Conservation (phyloP, 2,888 invertebrate species). For the Drosophila recens region DNA sequence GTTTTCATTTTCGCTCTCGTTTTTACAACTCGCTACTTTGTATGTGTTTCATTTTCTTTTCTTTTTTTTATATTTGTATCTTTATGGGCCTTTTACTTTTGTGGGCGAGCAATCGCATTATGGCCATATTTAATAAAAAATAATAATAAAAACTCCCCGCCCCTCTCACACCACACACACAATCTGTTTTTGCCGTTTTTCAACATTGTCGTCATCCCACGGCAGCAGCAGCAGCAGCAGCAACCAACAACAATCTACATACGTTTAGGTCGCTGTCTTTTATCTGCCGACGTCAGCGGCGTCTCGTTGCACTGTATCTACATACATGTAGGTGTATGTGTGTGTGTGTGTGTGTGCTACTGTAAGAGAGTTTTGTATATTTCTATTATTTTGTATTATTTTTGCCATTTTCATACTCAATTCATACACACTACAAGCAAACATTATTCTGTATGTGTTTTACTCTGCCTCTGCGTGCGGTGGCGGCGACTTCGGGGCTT, state of each 20-base stretch:
- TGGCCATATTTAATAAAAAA: constrained; percentile 3
- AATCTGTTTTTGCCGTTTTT: constrained; percentile 40
- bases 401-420: constrained; percentile 66
- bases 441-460: constrained; percentile 39
- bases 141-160: neutral
- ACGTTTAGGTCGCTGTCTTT: constrained; percentile 46
- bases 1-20: constrained; percentile 79
- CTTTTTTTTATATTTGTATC: neutral
- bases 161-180: neutral
- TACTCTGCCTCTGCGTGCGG: constrained; percentile 21
- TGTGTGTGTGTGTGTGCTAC: constrained; percentile 3
- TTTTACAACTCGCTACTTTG: constrained; percentile 62
- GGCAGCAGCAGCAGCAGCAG: constrained; percentile 1
- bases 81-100: constrained; percentile 60
- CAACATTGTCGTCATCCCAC: constrained; percentile 50
- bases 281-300: constrained; percentile 68
- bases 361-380: neutral
- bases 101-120: constrained; percentile 28
- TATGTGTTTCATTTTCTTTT: constrained; percentile 12
- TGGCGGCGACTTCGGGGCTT: constrained; percentile 37
- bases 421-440: constrained; percentile 46
- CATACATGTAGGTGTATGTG: neutral
- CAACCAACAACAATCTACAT: constrained; percentile 12
- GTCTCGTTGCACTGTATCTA: constrained; percentile 45
- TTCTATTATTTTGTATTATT: constrained; percentile 26